Evolutionary conservation across 2,888 invertebrate species (phyloP), one percentile per base, ranked within the genome.

Genomic region (Notodonta ziczac): DNA sequence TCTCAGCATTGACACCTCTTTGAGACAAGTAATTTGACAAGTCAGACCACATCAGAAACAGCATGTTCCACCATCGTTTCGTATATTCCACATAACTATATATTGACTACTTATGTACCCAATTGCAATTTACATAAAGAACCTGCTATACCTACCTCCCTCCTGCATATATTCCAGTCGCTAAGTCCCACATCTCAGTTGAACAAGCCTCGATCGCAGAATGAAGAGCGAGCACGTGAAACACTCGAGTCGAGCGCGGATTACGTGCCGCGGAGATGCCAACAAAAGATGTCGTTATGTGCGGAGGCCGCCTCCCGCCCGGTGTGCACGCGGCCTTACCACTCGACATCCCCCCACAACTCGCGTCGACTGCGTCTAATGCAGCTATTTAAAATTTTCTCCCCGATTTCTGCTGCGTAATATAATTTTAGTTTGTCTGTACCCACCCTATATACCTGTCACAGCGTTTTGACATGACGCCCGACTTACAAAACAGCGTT

Each of bases 251-350:
- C 74, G 78, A 81, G 85, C 83, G 83, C 78, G 86, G 87, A 86
- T 88, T 87, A 86, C 83, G 56, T 63, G 70, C 58, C 77, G 39
- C 39, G 54, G 39, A 10, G 54, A 54, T 35, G 54, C 54, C 76
- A 80, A 88, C 88, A 89, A 89, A 89, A 89, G 87, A 88, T 86
- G 84, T 86, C 87, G 86, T 87, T 86, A 84, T 80, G 39, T 54
- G 77, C 69, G 72, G 75, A 76, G 24, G 24, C 24, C 24, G 61
- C 51, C 48, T n/a, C 24, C 52, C 42, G 42, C n/a, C 59, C 62
- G 66, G 66, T 76, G 72, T 69, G 69, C 74, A 76, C 67, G 63
- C 72, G 63, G 77, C 66, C 62, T 62, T 63, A 57, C 69, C 72
- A 69, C 70, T 78, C 61, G 63, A 77, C 67, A 61, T 72, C 61